Conservation (phyloP, 1,140 invertebrate genomes). For the Marisa cornuarietis region DNA sequence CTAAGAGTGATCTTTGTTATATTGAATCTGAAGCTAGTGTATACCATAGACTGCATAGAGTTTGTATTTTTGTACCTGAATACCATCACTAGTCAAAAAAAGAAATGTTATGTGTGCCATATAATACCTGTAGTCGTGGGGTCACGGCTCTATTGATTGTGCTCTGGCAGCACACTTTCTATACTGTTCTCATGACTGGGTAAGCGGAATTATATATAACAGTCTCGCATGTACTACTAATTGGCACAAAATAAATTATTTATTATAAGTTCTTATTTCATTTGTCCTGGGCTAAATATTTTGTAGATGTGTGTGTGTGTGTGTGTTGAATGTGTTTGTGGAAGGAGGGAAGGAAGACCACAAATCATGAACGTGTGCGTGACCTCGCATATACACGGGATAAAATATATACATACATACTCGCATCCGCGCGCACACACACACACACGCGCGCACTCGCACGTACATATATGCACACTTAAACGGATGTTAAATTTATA, state of each 20-base stretch:
- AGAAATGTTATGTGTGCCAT: conserved; percentile 4
- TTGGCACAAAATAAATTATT: conserved; percentile 21
- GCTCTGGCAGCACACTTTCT: conserved; percentile 17
- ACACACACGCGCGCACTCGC: not conserved
- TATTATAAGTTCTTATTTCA: not conserved
- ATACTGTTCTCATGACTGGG: conserved; percentile 3
- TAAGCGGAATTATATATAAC: not conserved
- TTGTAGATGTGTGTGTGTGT: too few relatives aligned
- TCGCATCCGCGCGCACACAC: not conserved
- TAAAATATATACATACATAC: conserved; percentile 3
- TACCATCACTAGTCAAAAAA: not conserved
- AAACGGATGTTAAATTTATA: not conserved
- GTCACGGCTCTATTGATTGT: conserved; percentile 1
- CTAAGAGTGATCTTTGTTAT: not conserved
- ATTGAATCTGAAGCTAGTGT: not conserved
- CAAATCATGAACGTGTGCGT: not conserved
- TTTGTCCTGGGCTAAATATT: not conserved
- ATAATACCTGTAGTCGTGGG: not conserved
- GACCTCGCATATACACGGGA: not conserved
- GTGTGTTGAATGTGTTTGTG: too few relatives aligned
- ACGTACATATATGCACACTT: not conserved
- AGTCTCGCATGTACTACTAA: not conserved
- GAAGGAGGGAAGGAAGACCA: not conserved
- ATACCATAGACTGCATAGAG: not conserved
- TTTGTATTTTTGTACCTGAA: not conserved